phyloP scores from a whole-genome alignment of 2,797 vertebrate genomes.

The Acridotheres tristis region DNA sequence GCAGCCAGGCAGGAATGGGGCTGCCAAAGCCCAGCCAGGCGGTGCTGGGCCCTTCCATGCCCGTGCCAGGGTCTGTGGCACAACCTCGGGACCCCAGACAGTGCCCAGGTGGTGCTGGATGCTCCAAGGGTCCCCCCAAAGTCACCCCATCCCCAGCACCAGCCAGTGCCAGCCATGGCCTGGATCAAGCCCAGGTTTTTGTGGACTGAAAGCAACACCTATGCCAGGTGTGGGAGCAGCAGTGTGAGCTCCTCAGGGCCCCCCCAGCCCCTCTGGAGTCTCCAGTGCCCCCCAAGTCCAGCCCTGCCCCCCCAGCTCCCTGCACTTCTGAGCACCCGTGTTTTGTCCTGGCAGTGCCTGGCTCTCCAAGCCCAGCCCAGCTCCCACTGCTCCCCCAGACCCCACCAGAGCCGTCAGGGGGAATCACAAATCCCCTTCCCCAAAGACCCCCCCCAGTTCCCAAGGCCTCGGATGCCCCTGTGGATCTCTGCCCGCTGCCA shows the following conservation, averaged over 20 bases:
- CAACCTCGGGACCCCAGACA: rapidly evolving
- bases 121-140: neutral
- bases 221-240: rapidly evolving
- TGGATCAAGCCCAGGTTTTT: neutral
- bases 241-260: rapidly evolving
- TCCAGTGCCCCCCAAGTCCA: neutral
- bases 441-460: neutral
- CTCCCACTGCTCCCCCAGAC: neutral
- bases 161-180: rapidly evolving
- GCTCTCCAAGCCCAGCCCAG: neutral
- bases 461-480: rapidly evolving
- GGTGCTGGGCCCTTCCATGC: rapidly evolving
- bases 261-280: too few species aligned
- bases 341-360: neutral
- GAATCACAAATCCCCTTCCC: neutral
- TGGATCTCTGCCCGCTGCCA: neutral
- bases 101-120: rapidly evolving
- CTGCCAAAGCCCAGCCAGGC: neutral
- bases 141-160: neutral
- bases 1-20: neutral
- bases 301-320: too few species aligned
- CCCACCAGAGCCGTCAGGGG: neutral
- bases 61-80: neutral
- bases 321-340: rapidly evolving
- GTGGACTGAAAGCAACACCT: neutral